phyloP scores from a whole-genome alignment of 2,888 invertebrate species.

The Bellardia bayeri region DNA sequence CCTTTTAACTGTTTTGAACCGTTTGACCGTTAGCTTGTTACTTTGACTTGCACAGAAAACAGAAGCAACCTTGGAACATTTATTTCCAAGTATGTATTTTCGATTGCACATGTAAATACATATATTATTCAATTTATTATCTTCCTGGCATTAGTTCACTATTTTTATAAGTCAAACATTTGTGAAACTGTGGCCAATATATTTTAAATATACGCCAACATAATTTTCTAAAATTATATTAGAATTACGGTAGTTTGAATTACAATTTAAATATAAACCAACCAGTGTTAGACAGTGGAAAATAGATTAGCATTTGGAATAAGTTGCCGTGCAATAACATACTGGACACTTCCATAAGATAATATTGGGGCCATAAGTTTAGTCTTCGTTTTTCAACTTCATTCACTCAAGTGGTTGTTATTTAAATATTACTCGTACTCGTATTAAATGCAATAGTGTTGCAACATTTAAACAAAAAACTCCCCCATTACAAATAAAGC shows the following conservation, averaged over 20 bases:
- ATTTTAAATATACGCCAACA: not conserved
- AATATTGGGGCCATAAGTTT: not conserved
- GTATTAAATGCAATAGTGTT: slow-evolving; percentile 1
- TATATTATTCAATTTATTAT: too few relatives aligned
- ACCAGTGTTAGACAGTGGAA: not conserved
- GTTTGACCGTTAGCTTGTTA: too few relatives aligned
- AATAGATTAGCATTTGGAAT: slow-evolving; percentile 9
- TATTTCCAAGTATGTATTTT: too few relatives aligned
- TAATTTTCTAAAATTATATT: slow-evolving; percentile 1
- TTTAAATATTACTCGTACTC: not conserved
- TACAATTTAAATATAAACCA: not conserved
- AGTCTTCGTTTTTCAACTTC: too few relatives aligned
- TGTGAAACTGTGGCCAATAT: not conserved
- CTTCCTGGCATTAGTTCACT: too few relatives aligned
- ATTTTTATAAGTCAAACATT: not conserved
- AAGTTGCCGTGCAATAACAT: slow-evolving; percentile 1
- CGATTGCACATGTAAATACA: too few relatives aligned
- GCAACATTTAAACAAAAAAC: slow-evolving; percentile 26
- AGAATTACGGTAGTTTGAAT: not conserved
- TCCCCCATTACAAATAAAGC: slow-evolving; percentile 20
- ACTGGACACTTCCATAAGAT: slow-evolving; percentile 34
- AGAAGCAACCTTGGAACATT: too few relatives aligned
- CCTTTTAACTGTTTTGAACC: too few relatives aligned
- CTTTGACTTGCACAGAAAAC: too few relatives aligned
- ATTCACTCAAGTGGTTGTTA: too few relatives aligned